Evolutionary conservation across 2,888 invertebrate species (phyloP).

Genomic region (Eilema caniola): DNA sequence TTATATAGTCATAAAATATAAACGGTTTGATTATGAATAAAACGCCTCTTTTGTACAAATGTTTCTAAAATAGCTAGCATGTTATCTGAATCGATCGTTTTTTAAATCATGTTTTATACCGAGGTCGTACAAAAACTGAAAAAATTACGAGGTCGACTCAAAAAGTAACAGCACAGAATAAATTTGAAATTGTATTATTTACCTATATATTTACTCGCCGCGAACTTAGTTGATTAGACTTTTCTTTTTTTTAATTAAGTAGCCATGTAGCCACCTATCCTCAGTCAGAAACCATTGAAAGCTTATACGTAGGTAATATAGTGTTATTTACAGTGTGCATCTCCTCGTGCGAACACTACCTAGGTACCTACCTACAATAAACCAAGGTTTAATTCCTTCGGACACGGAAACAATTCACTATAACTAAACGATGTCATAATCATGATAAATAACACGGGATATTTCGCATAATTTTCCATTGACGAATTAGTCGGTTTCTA

Average conservation of each 20-base stretch:
- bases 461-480: slow-evolving; percentile 10
- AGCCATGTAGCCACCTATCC: background rate
- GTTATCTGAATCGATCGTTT: background rate
- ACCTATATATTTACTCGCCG: background rate
- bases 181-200: background rate
- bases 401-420: slow-evolving; percentile 6
- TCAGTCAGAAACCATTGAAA: background rate
- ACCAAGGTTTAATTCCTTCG: background rate
- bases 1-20: slow-evolving; percentile 15
- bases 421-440: background rate
- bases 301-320: background rate
- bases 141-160: background rate
- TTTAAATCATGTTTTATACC: background rate
- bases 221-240: background rate
- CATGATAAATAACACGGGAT: background rate
- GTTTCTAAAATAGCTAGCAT: background rate
- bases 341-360: background rate
- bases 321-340: background rate
- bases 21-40: background rate
- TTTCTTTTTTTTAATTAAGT: background rate
- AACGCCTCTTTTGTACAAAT: background rate
- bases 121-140: background rate
- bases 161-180: background rate
- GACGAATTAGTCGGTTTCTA: background rate
- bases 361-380: too few relatives aligned